phyloP scores from a whole-genome alignment of 2,888 invertebrate genomes.

The Chesias legatella region DNA sequence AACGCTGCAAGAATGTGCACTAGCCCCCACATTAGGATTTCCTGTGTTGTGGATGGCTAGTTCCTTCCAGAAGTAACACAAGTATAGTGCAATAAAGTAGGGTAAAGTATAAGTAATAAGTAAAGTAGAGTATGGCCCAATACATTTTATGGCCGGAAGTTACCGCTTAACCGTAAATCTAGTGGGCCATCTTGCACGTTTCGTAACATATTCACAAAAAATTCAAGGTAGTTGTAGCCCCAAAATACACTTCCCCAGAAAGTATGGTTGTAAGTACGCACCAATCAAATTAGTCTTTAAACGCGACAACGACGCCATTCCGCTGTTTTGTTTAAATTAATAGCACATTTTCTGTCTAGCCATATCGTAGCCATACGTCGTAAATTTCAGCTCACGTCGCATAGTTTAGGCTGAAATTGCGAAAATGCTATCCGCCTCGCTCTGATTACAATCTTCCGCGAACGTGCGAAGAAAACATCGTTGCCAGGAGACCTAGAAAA shows the following conservation, averaged over 20 bases:
- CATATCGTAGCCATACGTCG: slow-evolving; percentile 29
- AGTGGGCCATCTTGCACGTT: no score
- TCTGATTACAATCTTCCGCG: slow-evolving; percentile 55
- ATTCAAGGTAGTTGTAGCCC: no score
- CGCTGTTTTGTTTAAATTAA: slow-evolving; percentile 30
- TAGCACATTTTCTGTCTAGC: slow-evolving; percentile 34
- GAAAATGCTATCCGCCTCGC: slow-evolving; percentile 53
- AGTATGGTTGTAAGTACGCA: background rate
- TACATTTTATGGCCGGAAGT: no score
- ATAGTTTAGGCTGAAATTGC: slow-evolving; percentile 43
- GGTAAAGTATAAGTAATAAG: no score
- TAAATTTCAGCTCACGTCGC: slow-evolving; percentile 42
- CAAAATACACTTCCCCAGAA: background rate
- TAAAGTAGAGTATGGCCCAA: no score
- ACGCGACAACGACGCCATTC: slow-evolving; percentile 31
- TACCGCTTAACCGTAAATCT: no score
- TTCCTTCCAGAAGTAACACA: no score
- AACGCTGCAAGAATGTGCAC: no score
- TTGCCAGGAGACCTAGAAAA: background rate
- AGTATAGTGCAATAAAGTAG: no score
- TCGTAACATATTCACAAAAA: no score
- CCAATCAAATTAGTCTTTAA: slow-evolving; percentile 7
- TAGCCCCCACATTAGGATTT: no score
- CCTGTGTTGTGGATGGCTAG: no score
- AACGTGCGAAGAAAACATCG: slow-evolving; percentile 38